Percentiles rank a stretch among this genome's conserved stretches.
Conservation (phyloP, 2,888 invertebrate species). For the Luperina nickerlii region DNA sequence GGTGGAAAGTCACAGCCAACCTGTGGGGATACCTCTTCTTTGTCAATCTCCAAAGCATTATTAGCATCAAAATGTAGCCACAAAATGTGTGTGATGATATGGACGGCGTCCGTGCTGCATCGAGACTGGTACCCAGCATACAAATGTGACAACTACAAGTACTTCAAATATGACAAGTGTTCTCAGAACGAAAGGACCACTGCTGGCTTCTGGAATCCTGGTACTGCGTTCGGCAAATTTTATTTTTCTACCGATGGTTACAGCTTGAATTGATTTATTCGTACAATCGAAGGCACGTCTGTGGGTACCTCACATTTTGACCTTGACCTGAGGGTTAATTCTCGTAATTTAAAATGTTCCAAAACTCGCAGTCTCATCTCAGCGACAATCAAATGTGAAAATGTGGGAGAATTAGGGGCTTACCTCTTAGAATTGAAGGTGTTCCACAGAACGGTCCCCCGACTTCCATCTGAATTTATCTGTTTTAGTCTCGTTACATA, state of each 20-base stretch:
- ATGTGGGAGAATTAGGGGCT: too few relatives aligned
- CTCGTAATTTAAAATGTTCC: too few relatives aligned
- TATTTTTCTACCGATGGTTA: slow-evolving; percentile 78
- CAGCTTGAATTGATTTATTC: not conserved
- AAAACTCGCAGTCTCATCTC: too few relatives aligned
- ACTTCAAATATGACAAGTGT: slow-evolving; percentile 76
- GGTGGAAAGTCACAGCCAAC: slow-evolving; percentile 90
- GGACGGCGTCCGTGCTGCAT: slow-evolving; percentile 79
- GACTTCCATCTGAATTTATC: too few relatives aligned
- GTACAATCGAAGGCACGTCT: too few relatives aligned
- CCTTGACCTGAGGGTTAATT: too few relatives aligned
- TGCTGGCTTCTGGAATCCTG: slow-evolving; percentile 84
- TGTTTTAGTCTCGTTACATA: too few relatives aligned
- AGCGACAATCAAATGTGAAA: too few relatives aligned
- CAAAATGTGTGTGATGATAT: slow-evolving; percentile 80
- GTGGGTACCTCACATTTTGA: too few relatives aligned
- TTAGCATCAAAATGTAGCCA: slow-evolving; percentile 83
- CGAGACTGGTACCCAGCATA: slow-evolving; percentile 77
- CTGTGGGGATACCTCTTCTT: slow-evolving; percentile 80
- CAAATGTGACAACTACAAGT: slow-evolving; percentile 79
- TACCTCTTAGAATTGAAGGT: too few relatives aligned
- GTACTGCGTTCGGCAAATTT: slow-evolving; percentile 81
- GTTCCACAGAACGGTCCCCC: too few relatives aligned
- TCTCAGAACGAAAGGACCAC: slow-evolving; percentile 72
- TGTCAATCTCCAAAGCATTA: slow-evolving; percentile 79